These are phyloP conservation scores for Talpa occidentalis DNA, from an alignment of 2,113 vertebrate genomes.

Conservation along the genomic window DNA sequence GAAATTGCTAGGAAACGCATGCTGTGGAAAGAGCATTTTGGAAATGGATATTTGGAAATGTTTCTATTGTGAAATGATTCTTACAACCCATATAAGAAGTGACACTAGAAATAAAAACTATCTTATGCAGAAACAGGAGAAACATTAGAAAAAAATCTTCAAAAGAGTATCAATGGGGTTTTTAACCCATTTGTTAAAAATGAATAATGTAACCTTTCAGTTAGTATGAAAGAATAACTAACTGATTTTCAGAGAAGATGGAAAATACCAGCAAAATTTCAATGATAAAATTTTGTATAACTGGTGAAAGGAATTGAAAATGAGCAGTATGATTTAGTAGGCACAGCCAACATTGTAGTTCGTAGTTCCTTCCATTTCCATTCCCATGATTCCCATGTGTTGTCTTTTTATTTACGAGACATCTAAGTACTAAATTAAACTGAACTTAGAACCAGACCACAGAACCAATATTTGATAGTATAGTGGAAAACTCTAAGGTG, in stretches of 20 bases:
- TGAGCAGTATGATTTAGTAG: not conserved
- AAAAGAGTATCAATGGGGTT: not conserved
- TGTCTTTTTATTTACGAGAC: not conserved
- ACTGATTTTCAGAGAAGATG: not conserved
- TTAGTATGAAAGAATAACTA: constrained; percentile 35
- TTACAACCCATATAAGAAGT: constrained; percentile 29
- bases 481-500: constrained; percentile 66
- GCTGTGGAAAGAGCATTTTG: constrained; percentile 25
- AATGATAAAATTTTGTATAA: constrained; percentile 1
- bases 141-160: not conserved
- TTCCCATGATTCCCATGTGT: not conserved
- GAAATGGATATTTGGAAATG: not conserved
- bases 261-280: constrained; percentile 41
- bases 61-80: not conserved
- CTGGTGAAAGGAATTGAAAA: not conserved
- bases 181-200: constrained; percentile 10
- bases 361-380: not conserved
- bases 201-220: constrained; percentile 4
- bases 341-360: not conserved
- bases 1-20: not conserved
- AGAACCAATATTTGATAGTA: no score
- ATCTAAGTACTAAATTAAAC: not conserved
- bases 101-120: not conserved
- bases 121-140: not conserved
- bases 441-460: constrained; percentile 11